Evolutionary conservation across 2,113 vertebrate genomes (phyloP).

Genomic region (Oreochromis spilurus): DNA sequence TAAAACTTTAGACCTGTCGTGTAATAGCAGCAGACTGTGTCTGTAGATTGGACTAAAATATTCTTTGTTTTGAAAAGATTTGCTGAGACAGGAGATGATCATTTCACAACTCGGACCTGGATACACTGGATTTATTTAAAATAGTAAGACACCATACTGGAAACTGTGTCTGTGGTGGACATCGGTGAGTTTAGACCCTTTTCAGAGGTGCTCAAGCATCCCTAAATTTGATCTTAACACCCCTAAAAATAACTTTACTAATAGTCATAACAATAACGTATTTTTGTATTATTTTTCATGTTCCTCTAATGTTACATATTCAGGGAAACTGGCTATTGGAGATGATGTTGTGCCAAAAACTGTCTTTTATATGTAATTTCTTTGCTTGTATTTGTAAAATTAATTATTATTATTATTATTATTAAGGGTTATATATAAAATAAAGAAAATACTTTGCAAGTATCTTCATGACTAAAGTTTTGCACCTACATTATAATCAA

Average conservation of each 20-base stretch:
- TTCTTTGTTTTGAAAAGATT: background rate
- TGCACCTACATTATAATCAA: background rate
- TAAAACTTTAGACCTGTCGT: background rate
- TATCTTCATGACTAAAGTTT: background rate
- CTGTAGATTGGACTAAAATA: background rate
- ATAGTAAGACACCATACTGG: rapidly evolving
- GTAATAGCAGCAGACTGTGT: background rate
- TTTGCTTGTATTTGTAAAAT: background rate
- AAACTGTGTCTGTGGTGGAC: background rate
- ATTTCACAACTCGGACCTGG: background rate
- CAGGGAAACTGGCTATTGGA: background rate
- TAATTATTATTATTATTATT: background rate
- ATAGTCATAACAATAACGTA: background rate
- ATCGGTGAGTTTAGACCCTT: background rate
- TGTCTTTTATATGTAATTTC: background rate
- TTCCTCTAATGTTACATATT: rapidly evolving
- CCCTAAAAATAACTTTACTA: background rate
- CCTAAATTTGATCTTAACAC: background rate
- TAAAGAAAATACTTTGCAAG: background rate
- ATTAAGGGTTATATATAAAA: background rate
- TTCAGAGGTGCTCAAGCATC: background rate
- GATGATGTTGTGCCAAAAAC: background rate
- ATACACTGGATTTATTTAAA: background rate
- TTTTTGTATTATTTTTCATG: background rate
- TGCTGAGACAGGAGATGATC: background rate